Base-by-base conservation (phyloP, 2,797 vertebrate species). In the Zenarchopterus dispar region DNA sequence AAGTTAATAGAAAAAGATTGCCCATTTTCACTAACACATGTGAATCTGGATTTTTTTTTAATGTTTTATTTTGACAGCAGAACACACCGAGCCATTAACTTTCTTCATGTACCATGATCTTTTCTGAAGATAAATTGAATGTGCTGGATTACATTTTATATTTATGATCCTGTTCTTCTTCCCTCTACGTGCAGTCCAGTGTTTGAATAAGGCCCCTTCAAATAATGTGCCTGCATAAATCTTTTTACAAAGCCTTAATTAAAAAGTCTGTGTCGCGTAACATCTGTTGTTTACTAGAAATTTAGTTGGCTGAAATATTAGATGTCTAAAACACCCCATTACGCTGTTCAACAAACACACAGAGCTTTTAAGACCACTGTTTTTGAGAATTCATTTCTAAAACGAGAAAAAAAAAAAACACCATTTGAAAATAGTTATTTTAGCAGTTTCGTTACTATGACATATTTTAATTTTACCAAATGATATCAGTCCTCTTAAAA, bases 1-100 rank as follows among this genome's bases (percentile, higher is more conserved):
- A 61, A 28, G 54, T 18, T 70, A 73, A 82, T 80, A 56, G 51
- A 56, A 24, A 66, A 51, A 75, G 33, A 70, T 75, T 72, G 48
- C 59, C 62, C 56, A 31, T 78, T 68, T 75, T 53, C 53, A 55
- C 56, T 52, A 58, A 70, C 56, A 73, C 52, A 33, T 61, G 74
- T 60, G 56, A 36, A 56, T 75, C 41, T 47, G 28, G 2, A 4
- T 39, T 24, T 57, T 21, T 55, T 62, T 54, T 31, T 23, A 19
- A 1, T 42, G n/a, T 48, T 58, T 44, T 23, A 22, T 56, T 23
- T 50, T 36, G 19, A 70, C 56, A 28, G 63, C 28, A n/a, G 22
- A 49, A 64, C 52, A 56, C 18, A 44, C 1, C 0, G 0, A 17
- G 19, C 22, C 10, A 7, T 31, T 56, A 28, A 28, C 49, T 50